Conservation (phyloP, 2,113 vertebrate genomes). For the Phalacrocorax carbo region DNA sequence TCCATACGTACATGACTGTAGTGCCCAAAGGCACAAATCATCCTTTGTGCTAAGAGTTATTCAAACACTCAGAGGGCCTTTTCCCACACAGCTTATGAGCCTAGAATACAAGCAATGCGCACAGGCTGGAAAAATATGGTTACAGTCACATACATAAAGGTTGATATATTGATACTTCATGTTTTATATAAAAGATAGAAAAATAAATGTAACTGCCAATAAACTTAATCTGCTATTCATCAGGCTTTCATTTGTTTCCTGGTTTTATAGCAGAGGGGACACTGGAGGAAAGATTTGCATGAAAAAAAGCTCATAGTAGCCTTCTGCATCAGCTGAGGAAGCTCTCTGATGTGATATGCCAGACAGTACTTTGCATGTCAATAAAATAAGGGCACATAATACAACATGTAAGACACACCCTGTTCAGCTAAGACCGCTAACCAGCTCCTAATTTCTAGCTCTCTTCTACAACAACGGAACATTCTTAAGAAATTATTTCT, state of each 20-base stretch:
- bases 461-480: not conserved
- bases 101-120: not conserved
- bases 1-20: not conserved
- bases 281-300: not conserved
- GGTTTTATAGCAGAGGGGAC: conserved; percentile 8
- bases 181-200: conserved; percentile 29
- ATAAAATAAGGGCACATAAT: conserved; percentile 18
- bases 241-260: conserved; percentile 18
- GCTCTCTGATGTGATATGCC: not conserved
- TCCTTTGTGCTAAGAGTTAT: not conserved
- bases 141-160: conserved; percentile 20
- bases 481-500: not conserved
- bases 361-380: not conserved
- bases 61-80: conserved; percentile 21
- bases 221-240: conserved; percentile 30
- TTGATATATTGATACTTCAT: conserved; percentile 25
- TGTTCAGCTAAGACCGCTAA: conserved; percentile 23
- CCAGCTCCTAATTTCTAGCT: not conserved
- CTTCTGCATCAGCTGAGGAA: not conserved
- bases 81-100: not conserved
- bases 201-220: conserved; percentile 54
- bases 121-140: conserved; percentile 14
- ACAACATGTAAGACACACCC: not conserved
- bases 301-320: not conserved
- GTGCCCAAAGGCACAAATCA: conserved; percentile 35